Evolutionary conservation across 1,140 invertebrate species (phyloP).

Genomic region (Heterodera schachtii): DNA sequence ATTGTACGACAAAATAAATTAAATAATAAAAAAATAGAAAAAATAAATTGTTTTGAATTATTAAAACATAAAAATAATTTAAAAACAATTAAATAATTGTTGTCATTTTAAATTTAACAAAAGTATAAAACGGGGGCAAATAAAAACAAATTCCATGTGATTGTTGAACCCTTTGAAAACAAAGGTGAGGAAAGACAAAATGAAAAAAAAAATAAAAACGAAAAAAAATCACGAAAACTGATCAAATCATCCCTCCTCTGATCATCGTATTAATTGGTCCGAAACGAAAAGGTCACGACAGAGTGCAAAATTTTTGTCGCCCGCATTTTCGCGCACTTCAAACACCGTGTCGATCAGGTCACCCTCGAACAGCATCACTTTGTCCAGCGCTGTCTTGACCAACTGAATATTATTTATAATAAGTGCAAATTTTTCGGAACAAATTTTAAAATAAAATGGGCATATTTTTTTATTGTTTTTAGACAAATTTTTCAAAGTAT

Average conservation of each 20-base stretch:
- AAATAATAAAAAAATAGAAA: not conserved
- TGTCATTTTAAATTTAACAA: not conserved
- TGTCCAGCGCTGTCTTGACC: constrained; percentile 24
- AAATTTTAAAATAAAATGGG: no score
- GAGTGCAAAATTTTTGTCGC: not conserved
- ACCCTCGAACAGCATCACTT: constrained; percentile 25
- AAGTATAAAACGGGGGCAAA: not conserved
- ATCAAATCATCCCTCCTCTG: not conserved
- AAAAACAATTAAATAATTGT: not conserved
- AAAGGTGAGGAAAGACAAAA: not conserved
- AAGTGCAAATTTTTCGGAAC: no score
- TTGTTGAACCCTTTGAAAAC: no score
- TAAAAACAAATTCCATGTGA: not conserved
- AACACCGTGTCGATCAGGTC: not conserved
- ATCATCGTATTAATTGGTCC: not conserved
- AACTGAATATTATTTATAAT: constrained; percentile 5
- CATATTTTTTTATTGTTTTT: no score
- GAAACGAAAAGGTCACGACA: not conserved
- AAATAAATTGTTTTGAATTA: not conserved
- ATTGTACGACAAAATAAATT: not conserved
- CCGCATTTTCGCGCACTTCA: not conserved
- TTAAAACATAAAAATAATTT: not conserved
- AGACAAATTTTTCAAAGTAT: no score
- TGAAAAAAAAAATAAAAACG: not conserved
- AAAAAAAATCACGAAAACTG: not conserved